Percentiles rank a stretch among this genome's conserved stretches.
These are phyloP conservation scores for Hirtodrosophila cameraria DNA, from an alignment of 2,888 invertebrate species.

Conservation along the genomic window DNA sequence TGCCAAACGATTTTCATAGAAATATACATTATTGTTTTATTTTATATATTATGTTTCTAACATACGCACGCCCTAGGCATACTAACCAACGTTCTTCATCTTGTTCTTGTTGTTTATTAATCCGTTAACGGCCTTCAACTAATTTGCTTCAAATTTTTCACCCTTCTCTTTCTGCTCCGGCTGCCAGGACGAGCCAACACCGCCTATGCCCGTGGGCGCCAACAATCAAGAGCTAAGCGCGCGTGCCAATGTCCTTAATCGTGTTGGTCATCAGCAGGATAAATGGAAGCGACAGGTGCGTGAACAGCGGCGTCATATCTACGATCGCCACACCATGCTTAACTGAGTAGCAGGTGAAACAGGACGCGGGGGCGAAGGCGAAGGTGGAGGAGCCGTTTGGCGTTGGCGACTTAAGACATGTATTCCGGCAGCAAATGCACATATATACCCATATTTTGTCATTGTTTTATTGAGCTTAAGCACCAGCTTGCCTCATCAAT, in stretches of 20 bases:
- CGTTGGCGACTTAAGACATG: constrained; percentile 65
- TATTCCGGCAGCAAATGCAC: constrained; percentile 50
- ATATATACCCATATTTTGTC: constrained; percentile 17
- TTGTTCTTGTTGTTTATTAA: constrained; percentile 7
- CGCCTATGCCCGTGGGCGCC: constrained; percentile 85
- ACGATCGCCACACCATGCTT: constrained; percentile 98
- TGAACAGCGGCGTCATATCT: constrained; percentile 92
- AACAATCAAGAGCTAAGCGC: constrained; percentile 90
- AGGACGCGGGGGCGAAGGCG: neutral
- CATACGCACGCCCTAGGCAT: constrained; percentile 9
- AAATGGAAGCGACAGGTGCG: constrained; percentile 99
- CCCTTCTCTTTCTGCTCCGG: constrained; percentile 29
- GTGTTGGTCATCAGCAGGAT: constrained; percentile 98
- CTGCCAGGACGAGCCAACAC: constrained; percentile 85
- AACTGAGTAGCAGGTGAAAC: constrained; percentile 89
- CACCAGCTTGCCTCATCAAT: constrained; percentile 20
- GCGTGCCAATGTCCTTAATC: constrained; percentile 92
- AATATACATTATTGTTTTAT: constrained; percentile 64
- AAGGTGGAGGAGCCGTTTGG: constrained; percentile 2
- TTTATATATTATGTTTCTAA: constrained; percentile 51
- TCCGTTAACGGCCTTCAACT: constrained; percentile 17
- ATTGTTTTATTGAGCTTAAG: constrained; percentile 16
- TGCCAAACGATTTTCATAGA: constrained; percentile 41
- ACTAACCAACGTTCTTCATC: constrained; percentile 10
- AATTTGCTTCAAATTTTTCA: constrained; percentile 45